phyloP scores from a whole-genome alignment of 2,113 vertebrate genomes.

The Heterocephalus glaber region DNA sequence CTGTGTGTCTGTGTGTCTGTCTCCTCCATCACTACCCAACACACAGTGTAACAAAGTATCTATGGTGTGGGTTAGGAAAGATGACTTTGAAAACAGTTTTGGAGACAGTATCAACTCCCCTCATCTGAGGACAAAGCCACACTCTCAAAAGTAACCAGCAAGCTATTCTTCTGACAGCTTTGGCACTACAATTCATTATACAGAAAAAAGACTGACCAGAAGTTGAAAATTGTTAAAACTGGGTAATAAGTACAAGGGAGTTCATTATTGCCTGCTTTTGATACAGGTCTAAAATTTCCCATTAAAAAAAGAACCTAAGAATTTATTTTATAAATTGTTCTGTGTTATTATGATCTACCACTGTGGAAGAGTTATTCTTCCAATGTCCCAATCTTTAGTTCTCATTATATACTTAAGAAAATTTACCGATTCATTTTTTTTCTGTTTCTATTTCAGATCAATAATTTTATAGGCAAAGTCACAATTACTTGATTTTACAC shows the following conservation, averaged over 20 bases:
- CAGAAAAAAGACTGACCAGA: neutral
- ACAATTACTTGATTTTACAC: neutral
- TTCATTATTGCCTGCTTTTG: neutral
- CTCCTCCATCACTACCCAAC: neutral
- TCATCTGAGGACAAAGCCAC: neutral
- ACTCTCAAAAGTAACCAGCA: neutral
- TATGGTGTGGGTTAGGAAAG: neutral
- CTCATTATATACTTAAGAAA: neutral
- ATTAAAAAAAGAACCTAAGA: neutral
- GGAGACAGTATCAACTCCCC: neutral
- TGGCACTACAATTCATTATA: neutral
- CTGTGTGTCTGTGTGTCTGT: neutral
- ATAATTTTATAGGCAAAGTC: neutral
- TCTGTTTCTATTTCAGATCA: neutral
- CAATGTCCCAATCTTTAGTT: neutral
- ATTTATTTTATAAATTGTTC: neutral
- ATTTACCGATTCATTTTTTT: neutral
- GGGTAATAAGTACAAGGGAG: neutral
- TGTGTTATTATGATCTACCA: neutral
- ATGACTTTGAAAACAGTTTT: neutral
- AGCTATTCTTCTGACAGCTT: neutral
- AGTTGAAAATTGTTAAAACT: neutral
- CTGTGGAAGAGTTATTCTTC: neutral
- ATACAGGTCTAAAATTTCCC: neutral
- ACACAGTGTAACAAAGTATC: neutral